Evolutionary conservation across 1,140 invertebrate genomes (phyloP), one percentile per base, ranked within the genome.

Genomic region (Pseudomyrmex sp.): DNA sequence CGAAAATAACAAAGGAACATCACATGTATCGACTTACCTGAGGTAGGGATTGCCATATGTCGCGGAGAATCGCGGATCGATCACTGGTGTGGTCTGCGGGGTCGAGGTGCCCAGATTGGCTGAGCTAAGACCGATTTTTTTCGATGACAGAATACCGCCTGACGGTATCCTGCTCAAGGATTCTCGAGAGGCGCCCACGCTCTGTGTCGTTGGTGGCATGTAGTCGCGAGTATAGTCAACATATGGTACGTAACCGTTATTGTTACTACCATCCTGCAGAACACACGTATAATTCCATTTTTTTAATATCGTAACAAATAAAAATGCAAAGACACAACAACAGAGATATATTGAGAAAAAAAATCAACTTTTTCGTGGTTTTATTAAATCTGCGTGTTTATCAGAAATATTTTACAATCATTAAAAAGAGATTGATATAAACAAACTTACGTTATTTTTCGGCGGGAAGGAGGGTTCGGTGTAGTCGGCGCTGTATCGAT

Each of bases 41-140:
- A 98, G 94, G 92, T 98, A 98, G 0, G 97, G 97, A 94, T 98
- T 98, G 68, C 97, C 98, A 91, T 98, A 98, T 5, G 97, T 97
- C 26, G 98, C 98, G 23, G 97, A 97, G 91, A 97, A 98, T 79
- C 97, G 95, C 10, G 98, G 97, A 91, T 98, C 98, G 69, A 98
- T 97, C 63, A 95, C 96, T 91, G 92, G 95, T 91, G 92, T 95
- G 92, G 92, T 95, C 92, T 92, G 95, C 90, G 85, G 94, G 83
- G 89, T 94, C 87, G 90, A 91, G 88, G 85, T 94, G 84, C 95
- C 95, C 66, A 95, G 91, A 76, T 95, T 95, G 66, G 94, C 95
- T 84, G 95, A 95, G 85, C 95, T 95, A 75, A 95, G 95, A 77
- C 95, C 93, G 72, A 95, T 96, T 90, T 96, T 96, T 90, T 95